A percentile compares a stretch with the other conserved stretches of the same genome.
These are phyloP conservation scores for Lordiphosa andalusiaca DNA, from an alignment of 2,888 invertebrate species.

Conservation along the genomic window DNA sequence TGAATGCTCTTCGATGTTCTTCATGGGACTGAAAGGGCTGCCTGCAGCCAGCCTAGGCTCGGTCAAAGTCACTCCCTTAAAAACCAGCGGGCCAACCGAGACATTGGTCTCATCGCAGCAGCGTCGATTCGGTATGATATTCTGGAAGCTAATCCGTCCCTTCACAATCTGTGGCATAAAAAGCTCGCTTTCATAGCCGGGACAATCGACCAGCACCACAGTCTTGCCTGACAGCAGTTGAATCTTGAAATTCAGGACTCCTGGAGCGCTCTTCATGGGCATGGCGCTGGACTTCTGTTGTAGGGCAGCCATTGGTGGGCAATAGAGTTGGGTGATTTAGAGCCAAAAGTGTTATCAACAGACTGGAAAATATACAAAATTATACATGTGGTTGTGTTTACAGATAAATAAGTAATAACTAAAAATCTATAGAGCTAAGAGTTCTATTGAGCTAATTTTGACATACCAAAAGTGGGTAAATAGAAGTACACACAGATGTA, in stretches of 20 bases:
- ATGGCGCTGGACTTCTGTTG: background rate
- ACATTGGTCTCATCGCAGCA: slow-evolving; percentile 54
- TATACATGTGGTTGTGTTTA: slow-evolving; percentile 3
- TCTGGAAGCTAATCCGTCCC: slow-evolving; percentile 68
- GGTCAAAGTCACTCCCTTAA: slow-evolving; percentile 10
- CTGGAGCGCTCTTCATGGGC: slow-evolving; percentile 13
- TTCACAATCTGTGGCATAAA: slow-evolving; percentile 74
- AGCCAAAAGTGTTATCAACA: slow-evolving; percentile 6
- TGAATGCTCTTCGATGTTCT: slow-evolving; percentile 1
- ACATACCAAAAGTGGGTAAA: slow-evolving; percentile 10
- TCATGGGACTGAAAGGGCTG: background rate
- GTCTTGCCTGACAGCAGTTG: slow-evolving; percentile 68
- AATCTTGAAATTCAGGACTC: slow-evolving; percentile 51
- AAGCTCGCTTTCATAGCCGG: slow-evolving; percentile 70
- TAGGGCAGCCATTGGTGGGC: too few species aligned
- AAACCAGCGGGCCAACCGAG: slow-evolving; percentile 4
- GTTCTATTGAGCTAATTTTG: background rate
- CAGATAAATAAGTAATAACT: background rate
- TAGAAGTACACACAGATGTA: background rate
- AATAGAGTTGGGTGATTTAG: slow-evolving; percentile 3
- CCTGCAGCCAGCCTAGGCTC: background rate
- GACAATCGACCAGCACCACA: slow-evolving; percentile 65
- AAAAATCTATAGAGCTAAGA: too few species aligned
- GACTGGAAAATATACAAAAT: slow-evolving; percentile 2
- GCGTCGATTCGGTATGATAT: slow-evolving; percentile 64